These are phyloP conservation scores for Dromius quadrimaculatus DNA, from an alignment of 2,888 invertebrate species.

Conservation along the genomic window DNA sequence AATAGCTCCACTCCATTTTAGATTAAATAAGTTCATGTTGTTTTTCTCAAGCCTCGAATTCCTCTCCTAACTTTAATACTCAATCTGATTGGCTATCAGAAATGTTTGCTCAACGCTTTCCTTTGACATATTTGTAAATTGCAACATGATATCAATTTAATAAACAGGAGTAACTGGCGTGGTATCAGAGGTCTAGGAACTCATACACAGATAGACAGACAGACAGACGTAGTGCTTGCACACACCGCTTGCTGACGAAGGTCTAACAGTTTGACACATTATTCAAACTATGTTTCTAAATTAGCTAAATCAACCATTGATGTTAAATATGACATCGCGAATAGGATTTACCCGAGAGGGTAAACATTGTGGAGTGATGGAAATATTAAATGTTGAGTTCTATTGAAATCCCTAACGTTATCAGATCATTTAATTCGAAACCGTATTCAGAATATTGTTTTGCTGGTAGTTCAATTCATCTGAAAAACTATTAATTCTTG, in stretches of 20 bases:
- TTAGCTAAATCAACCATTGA: conserved; percentile 33
- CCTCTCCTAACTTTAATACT: too few relatives aligned
- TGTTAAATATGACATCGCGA: conserved; percentile 1
- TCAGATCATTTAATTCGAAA: too few relatives aligned
- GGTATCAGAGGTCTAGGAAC: background rate
- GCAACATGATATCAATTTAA: conserved; percentile 44
- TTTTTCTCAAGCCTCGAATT: too few relatives aligned
- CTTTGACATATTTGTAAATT: conserved; percentile 44
- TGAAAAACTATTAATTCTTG: too few relatives aligned
- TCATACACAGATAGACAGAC: too few relatives aligned
- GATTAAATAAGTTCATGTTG: too few relatives aligned
- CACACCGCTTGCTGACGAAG: conserved; percentile 19
- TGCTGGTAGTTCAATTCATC: too few relatives aligned
- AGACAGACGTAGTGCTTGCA: conserved; percentile 3
- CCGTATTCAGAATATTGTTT: too few relatives aligned
- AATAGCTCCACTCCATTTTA: too few relatives aligned
- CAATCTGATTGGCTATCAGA: background rate
- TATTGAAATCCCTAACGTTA: too few relatives aligned
- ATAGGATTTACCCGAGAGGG: background rate
- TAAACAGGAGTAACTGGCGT: conserved; percentile 30
- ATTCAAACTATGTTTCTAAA: conserved; percentile 36
- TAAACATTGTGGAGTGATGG: too few relatives aligned
- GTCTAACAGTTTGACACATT: conserved; percentile 47
- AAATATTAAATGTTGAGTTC: too few relatives aligned
- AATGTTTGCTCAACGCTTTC: conserved; percentile 3